Conservation (phyloP, 2,113 vertebrate species). For the Calypte anna region DNA sequence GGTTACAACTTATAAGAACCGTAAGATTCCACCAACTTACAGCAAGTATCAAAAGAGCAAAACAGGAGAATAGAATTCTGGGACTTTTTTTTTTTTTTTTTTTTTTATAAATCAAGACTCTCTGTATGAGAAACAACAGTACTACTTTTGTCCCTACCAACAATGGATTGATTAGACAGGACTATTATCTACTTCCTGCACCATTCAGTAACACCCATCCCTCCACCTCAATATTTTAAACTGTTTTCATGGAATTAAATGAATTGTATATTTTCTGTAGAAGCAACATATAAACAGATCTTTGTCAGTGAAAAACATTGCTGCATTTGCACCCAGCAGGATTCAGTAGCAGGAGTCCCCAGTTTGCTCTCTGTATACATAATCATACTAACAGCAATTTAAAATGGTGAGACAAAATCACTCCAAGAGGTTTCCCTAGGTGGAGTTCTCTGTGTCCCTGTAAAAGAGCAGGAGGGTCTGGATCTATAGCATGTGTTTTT, state of each 20-base stretch:
- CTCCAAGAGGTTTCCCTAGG: not conserved
- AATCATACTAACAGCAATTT: constrained; percentile 19
- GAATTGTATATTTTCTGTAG: not conserved
- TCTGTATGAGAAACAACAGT: not conserved
- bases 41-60: not conserved
- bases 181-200: not conserved
- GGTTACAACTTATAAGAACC: not conserved
- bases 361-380: not conserved
- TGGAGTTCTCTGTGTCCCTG: not conserved
- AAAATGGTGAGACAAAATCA: constrained; percentile 16
- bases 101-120: not conserved
- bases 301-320: constrained; percentile 8
- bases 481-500: not conserved
- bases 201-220: not conserved
- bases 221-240: not conserved
- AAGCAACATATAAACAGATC: not conserved
- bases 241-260: not conserved
- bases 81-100: not conserved
- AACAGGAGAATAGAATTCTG: not conserved
- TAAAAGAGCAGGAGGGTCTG: not conserved
- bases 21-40: not conserved
- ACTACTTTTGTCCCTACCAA: not conserved
- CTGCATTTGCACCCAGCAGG: not conserved
- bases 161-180: not conserved
- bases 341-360: constrained; percentile 7